These are phyloP conservation scores for Drosophila testacea DNA, from an alignment of 2,888 invertebrate species.

Conservation along the genomic window DNA sequence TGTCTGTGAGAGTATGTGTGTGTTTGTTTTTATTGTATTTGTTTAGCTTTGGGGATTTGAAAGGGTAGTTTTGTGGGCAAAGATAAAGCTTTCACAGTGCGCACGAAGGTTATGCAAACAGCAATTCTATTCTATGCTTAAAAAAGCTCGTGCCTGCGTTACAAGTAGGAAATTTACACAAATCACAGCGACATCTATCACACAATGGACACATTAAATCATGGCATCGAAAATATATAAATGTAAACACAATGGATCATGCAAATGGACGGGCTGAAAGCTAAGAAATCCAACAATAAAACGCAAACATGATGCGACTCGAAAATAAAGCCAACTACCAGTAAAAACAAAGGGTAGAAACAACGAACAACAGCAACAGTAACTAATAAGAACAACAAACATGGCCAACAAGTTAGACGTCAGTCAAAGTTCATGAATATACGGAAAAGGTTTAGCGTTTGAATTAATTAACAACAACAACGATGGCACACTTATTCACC, in stretches of 20 bases:
- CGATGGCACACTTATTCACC: conserved; percentile 56
- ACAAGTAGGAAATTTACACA: conserved; percentile 73
- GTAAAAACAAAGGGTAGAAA: conserved; percentile 31
- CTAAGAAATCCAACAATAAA: conserved; percentile 30
- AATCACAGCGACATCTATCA: conserved; percentile 43
- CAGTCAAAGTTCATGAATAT: conserved; percentile 55
- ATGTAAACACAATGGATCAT: conserved; percentile 59
- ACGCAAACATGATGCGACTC: conserved; percentile 43
- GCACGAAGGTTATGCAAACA: conserved; percentile 63
- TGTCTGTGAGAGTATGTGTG: neutral
- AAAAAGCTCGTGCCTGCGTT: conserved; percentile 14
- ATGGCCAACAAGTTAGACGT: conserved; percentile 41
- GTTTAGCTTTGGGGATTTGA: conserved; percentile 32
- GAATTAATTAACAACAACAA: conserved; percentile 68
- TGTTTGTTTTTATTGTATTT: conserved; percentile 5
- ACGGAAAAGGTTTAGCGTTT: conserved; percentile 68
- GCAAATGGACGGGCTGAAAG: conserved; percentile 60
- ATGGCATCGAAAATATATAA: conserved; percentile 38
- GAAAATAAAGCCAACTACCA: conserved; percentile 29
- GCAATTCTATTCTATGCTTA: conserved; percentile 50
- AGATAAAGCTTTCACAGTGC: conserved; percentile 43
- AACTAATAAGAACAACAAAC: conserved; percentile 33
- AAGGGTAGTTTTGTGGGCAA: conserved; percentile 37
- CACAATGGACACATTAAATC: conserved; percentile 53
- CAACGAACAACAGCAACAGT: conserved; percentile 1